Base-by-base conservation (phyloP, 2,888 invertebrate genomes). In the Chrysopilus asiliformis region DNA sequence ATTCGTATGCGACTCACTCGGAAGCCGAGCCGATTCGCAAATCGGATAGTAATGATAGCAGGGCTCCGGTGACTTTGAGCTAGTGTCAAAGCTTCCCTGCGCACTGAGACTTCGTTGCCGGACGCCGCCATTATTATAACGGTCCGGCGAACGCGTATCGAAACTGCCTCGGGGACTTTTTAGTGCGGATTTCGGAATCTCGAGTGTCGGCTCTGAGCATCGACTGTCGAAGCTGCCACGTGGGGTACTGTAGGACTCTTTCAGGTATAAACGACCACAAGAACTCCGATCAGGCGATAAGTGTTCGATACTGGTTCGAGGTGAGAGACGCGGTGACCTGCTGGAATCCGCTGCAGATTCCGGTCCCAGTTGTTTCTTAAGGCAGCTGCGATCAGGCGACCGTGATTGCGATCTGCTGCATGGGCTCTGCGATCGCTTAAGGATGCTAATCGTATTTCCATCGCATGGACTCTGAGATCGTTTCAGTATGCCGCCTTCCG, bases 71-170 rank as follows among this genome's bases (percentile, higher is more conserved):
- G 43, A 48, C 35, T 46, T 49, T 15, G 49, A 48, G 12, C 27
- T 27, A 2, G 55, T 57, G 25, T 62, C 61, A 17, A 60, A 56
- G 39, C 60, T 61, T 15, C 58, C 60, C 17, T 62, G 62, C 2
- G 60, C 62, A 7, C 62, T 63, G 46, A 57, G 53, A 46, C 62
- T 63, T 5, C 63, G 55, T 42, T 59, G 60, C 2, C 61, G 53
- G 2, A 51, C 46, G 4, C 39, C 43, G 4, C 35, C 39, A 4
- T 43, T 34, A 27, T 18, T 9, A 18, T 39, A 43, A 8, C 53
- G 49, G 16, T 55, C 56, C 3, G 55, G 52, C 1, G 53, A 53
- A 14, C 54, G 49, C 2, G 51, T 49, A n/a, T 57, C 56, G 32
- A 56, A 55, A 28, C 57, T 56, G 16, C 52, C 50, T 4, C 54